These are phyloP conservation scores for Acanthococcus lagerstroemiae DNA, from an alignment of 2,888 invertebrate genomes.

Conservation along the genomic window DNA sequence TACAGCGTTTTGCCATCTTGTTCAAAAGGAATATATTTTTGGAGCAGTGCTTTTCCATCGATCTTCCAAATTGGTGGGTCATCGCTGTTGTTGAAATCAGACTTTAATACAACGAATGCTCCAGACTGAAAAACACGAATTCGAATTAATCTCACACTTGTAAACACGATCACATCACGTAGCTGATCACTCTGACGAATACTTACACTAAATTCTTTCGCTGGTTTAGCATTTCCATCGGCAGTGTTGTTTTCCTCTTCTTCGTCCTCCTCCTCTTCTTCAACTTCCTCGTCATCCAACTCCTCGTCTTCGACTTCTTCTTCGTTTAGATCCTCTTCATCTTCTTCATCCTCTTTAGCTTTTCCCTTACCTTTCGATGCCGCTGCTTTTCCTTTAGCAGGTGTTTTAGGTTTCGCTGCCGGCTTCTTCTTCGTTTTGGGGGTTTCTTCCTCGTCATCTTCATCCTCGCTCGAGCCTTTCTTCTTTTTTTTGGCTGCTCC, in stretches of 20 bases:
- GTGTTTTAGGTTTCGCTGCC: constrained; percentile 2
- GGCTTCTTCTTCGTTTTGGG: constrained; percentile 1
- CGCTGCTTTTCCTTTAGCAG: constrained; percentile 22
- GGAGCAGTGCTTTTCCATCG: constrained; percentile 55
- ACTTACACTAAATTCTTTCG: constrained; percentile 37
- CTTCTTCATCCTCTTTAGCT: constrained; percentile 31
- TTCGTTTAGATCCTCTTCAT: constrained; percentile 33
- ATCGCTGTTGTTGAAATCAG: constrained; percentile 53
- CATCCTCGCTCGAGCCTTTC: constrained; percentile 32
- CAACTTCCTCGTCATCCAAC: constrained; percentile 33
- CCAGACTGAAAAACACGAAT: constrained; percentile 50
- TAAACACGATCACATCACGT: neutral
- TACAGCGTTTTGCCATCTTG: constrained; percentile 50
- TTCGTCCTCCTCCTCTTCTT: constrained; percentile 34
- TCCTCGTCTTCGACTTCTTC: constrained; percentile 34
- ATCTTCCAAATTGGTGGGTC: constrained; percentile 59
- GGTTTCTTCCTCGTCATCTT: constrained; percentile 32
- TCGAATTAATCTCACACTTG: neutral
- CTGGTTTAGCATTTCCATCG: constrained; percentile 32
- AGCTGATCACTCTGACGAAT: neutral
- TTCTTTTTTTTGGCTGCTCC: constrained; percentile 30
- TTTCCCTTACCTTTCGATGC: constrained; percentile 17
- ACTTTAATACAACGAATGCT: constrained; percentile 55
- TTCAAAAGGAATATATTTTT: constrained; percentile 56
- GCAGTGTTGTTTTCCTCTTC: constrained; percentile 33